Evolutionary conservation across 2,888 invertebrate genomes (phyloP).

Genomic region (Adineta ricciae): DNA sequence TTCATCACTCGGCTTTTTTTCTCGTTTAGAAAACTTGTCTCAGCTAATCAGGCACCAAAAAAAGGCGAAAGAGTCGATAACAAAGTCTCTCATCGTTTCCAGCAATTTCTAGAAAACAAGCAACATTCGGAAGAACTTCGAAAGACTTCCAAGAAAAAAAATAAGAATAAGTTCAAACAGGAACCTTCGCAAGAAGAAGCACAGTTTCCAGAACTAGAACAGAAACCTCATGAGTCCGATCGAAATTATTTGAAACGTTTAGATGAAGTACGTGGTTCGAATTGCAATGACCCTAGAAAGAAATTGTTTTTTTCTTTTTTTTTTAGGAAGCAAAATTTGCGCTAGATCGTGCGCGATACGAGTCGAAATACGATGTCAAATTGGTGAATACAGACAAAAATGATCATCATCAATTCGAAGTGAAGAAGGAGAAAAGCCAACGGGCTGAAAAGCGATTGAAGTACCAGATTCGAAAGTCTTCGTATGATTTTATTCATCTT

Average conservation of each 20-base stretch:
- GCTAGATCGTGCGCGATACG: not conserved
- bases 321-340: not conserved
- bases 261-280: constrained; percentile 1
- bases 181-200: not conserved
- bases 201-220: not conserved
- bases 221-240: not conserved
- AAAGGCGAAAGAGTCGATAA: constrained; percentile 18
- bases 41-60: constrained; percentile 30
- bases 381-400: not conserved
- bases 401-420: not conserved
- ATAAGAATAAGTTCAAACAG: not conserved
- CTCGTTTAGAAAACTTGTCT: not conserved
- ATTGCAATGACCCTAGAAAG: not conserved
- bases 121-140: not conserved
- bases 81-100: constrained; percentile 19
- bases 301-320: not conserved
- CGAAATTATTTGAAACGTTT: constrained; percentile 1
- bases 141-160: not conserved
- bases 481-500: too few relatives aligned
- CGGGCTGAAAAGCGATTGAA: not conserved
- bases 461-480: not conserved
- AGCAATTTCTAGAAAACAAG: not conserved
- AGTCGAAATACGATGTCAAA: constrained; percentile 18
- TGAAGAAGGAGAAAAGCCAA: not conserved
- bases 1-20: not conserved